Evolutionary conservation across 2,113 vertebrate species (phyloP).

Genomic region (Crotalus horridus): DNA sequence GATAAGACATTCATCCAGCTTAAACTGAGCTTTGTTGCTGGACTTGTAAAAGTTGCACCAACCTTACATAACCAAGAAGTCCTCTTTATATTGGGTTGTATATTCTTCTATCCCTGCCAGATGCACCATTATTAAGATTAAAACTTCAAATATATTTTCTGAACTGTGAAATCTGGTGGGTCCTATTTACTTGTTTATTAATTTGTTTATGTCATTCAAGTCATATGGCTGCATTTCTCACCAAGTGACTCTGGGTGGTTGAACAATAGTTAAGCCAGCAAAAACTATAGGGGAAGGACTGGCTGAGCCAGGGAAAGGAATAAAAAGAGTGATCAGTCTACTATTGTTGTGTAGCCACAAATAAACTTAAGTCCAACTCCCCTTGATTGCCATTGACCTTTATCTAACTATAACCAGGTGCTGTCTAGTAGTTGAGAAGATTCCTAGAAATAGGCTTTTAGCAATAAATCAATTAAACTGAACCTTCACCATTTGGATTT

Average conservation of each 20-base stretch:
- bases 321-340: background rate
- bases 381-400: background rate
- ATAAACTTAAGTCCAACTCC: background rate
- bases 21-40: background rate
- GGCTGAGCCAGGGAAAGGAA: background rate
- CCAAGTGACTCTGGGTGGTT: background rate
- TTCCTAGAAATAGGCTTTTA: background rate
- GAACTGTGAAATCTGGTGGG: background rate
- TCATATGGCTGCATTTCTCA: background rate
- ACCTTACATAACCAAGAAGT: background rate
- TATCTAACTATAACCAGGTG: background rate
- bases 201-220: background rate
- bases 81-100: accelerated
- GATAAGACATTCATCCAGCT: background rate
- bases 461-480: background rate
- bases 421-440: background rate
- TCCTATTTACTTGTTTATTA: accelerated
- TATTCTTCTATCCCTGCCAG: background rate
- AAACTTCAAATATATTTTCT: accelerated
- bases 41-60: background rate
- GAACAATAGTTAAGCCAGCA: background rate
- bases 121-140: accelerated
- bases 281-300: background rate
- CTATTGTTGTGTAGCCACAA: background rate
- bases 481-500: background rate